phyloP scores from a whole-genome alignment of 2,888 invertebrate species.

The Mythimna impura region DNA sequence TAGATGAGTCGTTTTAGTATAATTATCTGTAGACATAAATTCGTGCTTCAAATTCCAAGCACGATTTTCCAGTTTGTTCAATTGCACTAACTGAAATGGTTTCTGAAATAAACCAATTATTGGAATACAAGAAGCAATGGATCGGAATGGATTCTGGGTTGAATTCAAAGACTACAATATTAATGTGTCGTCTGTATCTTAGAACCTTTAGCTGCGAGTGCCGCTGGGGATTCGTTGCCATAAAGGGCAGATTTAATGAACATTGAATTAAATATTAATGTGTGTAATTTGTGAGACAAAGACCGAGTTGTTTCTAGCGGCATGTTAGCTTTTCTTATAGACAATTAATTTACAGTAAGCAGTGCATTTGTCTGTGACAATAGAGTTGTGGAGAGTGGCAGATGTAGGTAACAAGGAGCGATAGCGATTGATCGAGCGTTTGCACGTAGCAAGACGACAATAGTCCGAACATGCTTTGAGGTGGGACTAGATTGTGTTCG shows the following conservation, averaged over 20 bases:
- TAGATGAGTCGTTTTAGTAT: slow-evolving; percentile 6
- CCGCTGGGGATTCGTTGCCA: slow-evolving; percentile 11
- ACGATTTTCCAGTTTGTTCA: too few relatives aligned
- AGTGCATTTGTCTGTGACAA: background rate
- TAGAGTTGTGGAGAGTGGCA: slow-evolving; percentile 2
- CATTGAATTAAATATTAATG: slow-evolving; percentile 39
- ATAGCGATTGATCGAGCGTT: background rate
- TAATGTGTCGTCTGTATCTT: slow-evolving; percentile 34
- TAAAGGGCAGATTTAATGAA: slow-evolving; percentile 28
- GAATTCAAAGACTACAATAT: slow-evolving; percentile 43
- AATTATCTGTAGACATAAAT: background rate
- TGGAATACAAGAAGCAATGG: slow-evolving; percentile 6
- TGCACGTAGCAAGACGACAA: background rate
- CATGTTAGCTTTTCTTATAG: background rate
- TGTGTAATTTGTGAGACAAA: slow-evolving; percentile 16
- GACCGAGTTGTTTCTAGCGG: background rate
- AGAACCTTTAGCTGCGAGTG: slow-evolving; percentile 28
- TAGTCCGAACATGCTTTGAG: background rate
- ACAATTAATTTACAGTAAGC: slow-evolving; percentile 13
- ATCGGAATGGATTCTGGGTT: slow-evolving; percentile 20
- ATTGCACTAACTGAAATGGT: background rate
- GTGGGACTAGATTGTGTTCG: background rate
- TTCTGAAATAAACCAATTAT: slow-evolving; percentile 11
- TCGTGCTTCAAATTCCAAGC: background rate
- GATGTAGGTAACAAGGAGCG: slow-evolving; percentile 7